Evolutionary conservation across 2,113 vertebrate genomes (phyloP).

Genomic region (Salvelinus fontinalis): DNA sequence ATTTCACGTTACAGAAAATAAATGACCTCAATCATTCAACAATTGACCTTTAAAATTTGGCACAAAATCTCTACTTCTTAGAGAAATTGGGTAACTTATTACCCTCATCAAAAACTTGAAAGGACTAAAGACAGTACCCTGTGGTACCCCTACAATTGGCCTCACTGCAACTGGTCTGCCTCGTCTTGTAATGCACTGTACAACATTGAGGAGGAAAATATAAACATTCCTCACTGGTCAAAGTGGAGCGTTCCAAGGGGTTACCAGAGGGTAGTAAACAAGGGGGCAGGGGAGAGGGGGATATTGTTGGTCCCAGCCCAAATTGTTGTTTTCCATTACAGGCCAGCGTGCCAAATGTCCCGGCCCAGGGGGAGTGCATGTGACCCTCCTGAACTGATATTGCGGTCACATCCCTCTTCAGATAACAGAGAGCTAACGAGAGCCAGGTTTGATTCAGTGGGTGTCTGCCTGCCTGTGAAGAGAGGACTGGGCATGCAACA

Average conservation of each 20-base stretch:
- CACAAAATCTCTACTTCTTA: neutral
- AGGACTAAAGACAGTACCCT: neutral
- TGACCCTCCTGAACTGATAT: constrained; percentile 5
- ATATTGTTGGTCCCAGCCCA: neutral
- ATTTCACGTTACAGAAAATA: neutral
- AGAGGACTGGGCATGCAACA: neutral
- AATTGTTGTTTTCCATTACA: constrained; percentile 19
- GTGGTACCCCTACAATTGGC: neutral
- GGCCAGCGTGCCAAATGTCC: constrained; percentile 6
- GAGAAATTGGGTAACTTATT: neutral
- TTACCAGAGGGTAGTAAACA: neutral
- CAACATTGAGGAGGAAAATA: neutral
- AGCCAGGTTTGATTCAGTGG: constrained; percentile 10
- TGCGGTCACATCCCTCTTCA: neutral
- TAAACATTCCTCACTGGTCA: constrained; percentile 1
- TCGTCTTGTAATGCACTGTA: neutral
- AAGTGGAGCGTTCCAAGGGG: neutral
- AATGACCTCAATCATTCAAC: neutral
- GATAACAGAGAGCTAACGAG: neutral
- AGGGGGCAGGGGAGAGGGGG: neutral
- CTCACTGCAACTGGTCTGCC: neutral
- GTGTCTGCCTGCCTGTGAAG: neutral
- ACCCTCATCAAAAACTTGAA: neutral
- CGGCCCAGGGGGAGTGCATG: neutral
- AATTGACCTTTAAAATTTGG: too few relatives aligned